A percentile compares a stretch with the other conserved stretches of the same genome.
phyloP scores from a whole-genome alignment of 2,113 vertebrate species.

The Nannospalax galili region DNA sequence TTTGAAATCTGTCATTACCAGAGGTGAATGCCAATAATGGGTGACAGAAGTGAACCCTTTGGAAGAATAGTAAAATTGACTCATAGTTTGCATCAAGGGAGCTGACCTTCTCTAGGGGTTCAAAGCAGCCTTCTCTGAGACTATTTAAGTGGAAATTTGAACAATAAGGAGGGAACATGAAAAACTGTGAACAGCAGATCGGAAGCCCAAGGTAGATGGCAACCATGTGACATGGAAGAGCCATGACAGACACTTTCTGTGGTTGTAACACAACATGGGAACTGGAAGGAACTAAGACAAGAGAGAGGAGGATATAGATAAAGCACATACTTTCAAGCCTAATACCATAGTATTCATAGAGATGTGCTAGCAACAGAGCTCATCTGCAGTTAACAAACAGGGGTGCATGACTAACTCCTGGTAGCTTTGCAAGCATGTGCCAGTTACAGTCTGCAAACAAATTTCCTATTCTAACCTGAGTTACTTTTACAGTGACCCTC shows the following conservation, averaged over 20 bases:
- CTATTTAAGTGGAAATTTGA: background rate
- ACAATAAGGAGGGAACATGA: background rate
- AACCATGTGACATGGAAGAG: background rate
- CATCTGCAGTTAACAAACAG: background rate
- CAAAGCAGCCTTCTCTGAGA: background rate
- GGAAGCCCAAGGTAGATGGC: background rate
- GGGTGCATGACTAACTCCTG: background rate
- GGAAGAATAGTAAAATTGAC: background rate
- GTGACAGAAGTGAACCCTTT: background rate
- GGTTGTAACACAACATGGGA: background rate
- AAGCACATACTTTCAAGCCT: background rate
- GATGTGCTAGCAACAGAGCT: background rate
- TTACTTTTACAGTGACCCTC: background rate
- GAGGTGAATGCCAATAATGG: background rate
- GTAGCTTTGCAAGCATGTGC: background rate
- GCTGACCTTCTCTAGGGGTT: background rate
- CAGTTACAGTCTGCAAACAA: background rate
- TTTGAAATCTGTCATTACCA: background rate
- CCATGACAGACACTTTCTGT: background rate
- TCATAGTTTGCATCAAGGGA: background rate
- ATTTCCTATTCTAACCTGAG: background rate
- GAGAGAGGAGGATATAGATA: background rate
- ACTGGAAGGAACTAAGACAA: accelerated
- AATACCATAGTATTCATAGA: background rate
- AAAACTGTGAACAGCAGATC: background rate